These are phyloP conservation scores for Sepiola atlantica DNA, from an alignment of 2,888 invertebrate genomes.

Conservation along the genomic window DNA sequence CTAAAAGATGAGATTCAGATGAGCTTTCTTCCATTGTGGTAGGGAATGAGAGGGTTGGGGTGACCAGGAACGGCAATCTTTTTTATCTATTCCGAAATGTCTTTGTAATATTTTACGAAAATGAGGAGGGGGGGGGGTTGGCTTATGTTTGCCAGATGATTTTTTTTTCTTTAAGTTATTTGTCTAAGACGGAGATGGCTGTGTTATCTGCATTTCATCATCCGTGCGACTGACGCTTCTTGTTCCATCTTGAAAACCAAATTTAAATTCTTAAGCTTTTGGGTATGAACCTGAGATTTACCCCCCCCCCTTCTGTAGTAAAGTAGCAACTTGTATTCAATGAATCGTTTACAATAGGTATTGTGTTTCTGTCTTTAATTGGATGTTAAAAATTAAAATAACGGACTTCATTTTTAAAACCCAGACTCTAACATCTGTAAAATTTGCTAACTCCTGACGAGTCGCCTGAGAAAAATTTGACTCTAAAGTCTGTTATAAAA, in stretches of 20 bases:
- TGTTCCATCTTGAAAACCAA: neutral
- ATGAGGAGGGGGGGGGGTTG: too few species aligned
- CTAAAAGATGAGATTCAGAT: neutral
- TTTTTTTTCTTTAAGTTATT: neutral
- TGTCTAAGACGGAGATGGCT: neutral
- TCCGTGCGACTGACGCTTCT: neutral
- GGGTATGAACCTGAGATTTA: too few species aligned
- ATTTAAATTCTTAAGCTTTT: neutral
- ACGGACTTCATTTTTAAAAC: too few species aligned
- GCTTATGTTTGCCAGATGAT: neutral
- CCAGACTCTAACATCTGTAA: too few species aligned
- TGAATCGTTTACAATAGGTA: too few species aligned
- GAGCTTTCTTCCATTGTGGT: neutral
- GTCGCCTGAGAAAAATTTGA: too few species aligned
- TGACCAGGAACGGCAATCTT: neutral
- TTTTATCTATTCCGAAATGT: neutral
- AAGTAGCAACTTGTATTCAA: too few species aligned
- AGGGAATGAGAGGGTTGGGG: neutral
- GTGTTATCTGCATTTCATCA: neutral
- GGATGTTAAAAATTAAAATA: too few species aligned
- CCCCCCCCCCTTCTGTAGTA: too few species aligned
- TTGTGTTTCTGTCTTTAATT: too few species aligned
- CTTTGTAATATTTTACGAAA: neutral
- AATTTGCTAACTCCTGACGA: too few species aligned
- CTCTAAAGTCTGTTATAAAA: too few species aligned